Conservation (phyloP, 1,140 invertebrate species). For the Asobara japonica region DNA sequence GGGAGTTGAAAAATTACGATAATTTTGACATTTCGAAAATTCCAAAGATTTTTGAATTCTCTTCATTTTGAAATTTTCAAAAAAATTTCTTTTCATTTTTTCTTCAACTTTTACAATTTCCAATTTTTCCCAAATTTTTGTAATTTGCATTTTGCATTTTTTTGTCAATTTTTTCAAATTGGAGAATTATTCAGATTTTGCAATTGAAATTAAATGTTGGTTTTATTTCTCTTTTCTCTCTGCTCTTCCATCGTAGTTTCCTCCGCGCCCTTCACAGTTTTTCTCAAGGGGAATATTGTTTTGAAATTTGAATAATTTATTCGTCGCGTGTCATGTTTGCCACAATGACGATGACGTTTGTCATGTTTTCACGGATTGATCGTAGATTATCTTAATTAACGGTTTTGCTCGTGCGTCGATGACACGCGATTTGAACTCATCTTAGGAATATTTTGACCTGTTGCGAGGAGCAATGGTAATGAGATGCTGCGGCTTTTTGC, state of each 20-base stretch:
- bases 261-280: neutral
- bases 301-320: slow-evolving; percentile 10
- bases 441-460: neutral
- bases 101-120: too few species aligned
- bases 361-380: neutral
- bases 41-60: too few species aligned
- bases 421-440: neutral
- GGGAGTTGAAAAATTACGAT: too few species aligned
- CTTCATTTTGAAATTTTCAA: too few species aligned
- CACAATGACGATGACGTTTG: neutral
- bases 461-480: neutral
- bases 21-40: too few species aligned
- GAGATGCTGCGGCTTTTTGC: neutral
- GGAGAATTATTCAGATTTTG: too few species aligned
- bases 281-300: slow-evolving; percentile 2
- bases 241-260: neutral
- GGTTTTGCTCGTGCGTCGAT: neutral
- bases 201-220: neutral
- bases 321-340: neutral
- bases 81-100: too few species aligned
- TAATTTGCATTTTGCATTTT: too few species aligned
- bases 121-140: too few species aligned
- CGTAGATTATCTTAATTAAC: neutral
- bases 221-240: neutral
- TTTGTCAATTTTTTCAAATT: too few species aligned